Evolutionary conservation across 2,797 vertebrate species (phyloP).

Genomic region (Myioborus melanocephalus): DNA sequence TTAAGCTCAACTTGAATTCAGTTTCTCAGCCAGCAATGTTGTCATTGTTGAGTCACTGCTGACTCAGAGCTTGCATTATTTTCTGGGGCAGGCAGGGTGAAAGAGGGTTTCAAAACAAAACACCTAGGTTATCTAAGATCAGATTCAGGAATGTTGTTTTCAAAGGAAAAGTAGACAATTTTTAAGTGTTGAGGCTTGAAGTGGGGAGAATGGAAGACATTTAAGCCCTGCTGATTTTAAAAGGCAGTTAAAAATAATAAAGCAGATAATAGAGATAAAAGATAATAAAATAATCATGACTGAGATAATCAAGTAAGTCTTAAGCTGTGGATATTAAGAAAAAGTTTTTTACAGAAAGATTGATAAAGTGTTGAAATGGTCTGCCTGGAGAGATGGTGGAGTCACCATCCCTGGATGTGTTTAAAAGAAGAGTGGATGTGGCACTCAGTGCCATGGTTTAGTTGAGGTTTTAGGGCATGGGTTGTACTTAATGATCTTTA

Average conservation of each 20-base stretch:
- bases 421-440: background rate
- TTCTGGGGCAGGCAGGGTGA: background rate
- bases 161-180: background rate
- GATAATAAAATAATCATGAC: background rate
- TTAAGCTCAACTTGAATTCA: background rate
- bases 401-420: background rate
- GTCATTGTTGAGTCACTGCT: background rate
- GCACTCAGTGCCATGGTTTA: background rate
- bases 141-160: background rate
- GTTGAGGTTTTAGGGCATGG: background rate
- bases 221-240: background rate
- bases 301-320: background rate
- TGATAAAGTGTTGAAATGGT: background rate
- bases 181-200: background rate
- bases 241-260: background rate
- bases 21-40: background rate
- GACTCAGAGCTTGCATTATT: background rate
- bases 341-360: background rate
- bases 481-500: background rate
- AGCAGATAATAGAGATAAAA: background rate
- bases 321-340: background rate
- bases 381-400: background rate
- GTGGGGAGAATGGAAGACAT: background rate
- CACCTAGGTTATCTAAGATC: background rate
- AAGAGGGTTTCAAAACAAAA: background rate